These are phyloP conservation scores for Isaurus tuberculatus DNA, from an alignment of 92 coral and sea anemone species.

Conservation along the genomic window DNA sequence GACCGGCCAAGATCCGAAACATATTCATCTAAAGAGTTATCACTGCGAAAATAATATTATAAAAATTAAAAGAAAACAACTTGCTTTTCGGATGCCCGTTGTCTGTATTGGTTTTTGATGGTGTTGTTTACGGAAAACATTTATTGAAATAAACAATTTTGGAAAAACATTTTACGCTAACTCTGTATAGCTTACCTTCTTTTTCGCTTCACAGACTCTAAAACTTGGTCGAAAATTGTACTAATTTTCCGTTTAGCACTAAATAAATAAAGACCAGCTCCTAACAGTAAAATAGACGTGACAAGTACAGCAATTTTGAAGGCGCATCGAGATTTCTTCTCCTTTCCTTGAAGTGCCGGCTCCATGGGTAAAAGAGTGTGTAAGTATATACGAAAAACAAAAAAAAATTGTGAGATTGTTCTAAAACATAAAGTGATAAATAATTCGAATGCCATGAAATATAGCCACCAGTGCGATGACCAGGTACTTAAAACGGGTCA, in stretches of 20 bases:
- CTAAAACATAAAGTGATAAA: not conserved
- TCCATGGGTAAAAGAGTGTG: not conserved
- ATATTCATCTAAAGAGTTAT: too few relatives aligned
- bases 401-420: not conserved
- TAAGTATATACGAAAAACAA: not conserved
- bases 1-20: too few relatives aligned
- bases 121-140: not conserved
- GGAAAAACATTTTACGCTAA: not conserved
- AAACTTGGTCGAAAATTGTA: not conserved
- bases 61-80: too few relatives aligned
- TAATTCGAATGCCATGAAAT: not conserved
- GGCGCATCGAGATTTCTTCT: not conserved
- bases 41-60: too few relatives aligned
- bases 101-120: not conserved
- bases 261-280: not conserved
- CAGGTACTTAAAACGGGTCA: conserved; percentile 6
- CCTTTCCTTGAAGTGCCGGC: not conserved
- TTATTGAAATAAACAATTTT: not conserved
- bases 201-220: not conserved
- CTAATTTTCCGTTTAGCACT: not conserved
- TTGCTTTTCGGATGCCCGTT: not conserved
- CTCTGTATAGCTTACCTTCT: not conserved
- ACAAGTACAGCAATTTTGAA: not conserved
- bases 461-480: not conserved
- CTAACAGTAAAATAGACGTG: not conserved